Conservation (phyloP, 2,888 invertebrate species). For the Oegoconia quadripuncta region DNA sequence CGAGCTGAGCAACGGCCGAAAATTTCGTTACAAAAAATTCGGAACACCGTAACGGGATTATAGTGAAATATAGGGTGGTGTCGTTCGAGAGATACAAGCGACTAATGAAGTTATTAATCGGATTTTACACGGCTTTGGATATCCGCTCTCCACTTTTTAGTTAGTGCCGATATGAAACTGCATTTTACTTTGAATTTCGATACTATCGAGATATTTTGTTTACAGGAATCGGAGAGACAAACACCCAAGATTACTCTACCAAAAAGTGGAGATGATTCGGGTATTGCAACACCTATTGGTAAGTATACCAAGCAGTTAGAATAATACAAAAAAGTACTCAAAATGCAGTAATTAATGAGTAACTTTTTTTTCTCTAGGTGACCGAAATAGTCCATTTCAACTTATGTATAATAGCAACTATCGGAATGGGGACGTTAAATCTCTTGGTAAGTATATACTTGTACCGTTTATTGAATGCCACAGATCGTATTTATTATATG, state of each 20-base stretch:
- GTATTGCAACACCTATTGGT: slow-evolving; percentile 49
- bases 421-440: slow-evolving; percentile 60
- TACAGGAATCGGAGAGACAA: slow-evolving; percentile 50
- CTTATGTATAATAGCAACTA: slow-evolving; percentile 41
- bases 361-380: slow-evolving; percentile 37
- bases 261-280: slow-evolving; percentile 46
- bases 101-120: slow-evolving; percentile 80
- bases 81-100: slow-evolving; percentile 75
- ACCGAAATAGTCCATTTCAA: slow-evolving; percentile 41
- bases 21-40: slow-evolving; percentile 52
- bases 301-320: slow-evolving; percentile 21
- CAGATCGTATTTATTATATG: no score
- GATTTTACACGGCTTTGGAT: slow-evolving; percentile 67
- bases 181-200: slow-evolving; percentile 3
- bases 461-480: no score
- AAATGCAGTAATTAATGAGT: no score
- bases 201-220: slow-evolving; percentile 20
- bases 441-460: slow-evolving; percentile 58
- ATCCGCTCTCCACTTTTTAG: slow-evolving; percentile 50
- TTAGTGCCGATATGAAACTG: slow-evolving; percentile 10
- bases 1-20: slow-evolving; percentile 31
- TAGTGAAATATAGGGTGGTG: slow-evolving; percentile 70
- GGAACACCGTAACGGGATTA: slow-evolving; percentile 69
- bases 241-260: slow-evolving; percentile 29
- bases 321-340: no score